Base-by-base conservation (phyloP, 1,140 invertebrate species). In the Aphelenchoides besseyi region DNA sequence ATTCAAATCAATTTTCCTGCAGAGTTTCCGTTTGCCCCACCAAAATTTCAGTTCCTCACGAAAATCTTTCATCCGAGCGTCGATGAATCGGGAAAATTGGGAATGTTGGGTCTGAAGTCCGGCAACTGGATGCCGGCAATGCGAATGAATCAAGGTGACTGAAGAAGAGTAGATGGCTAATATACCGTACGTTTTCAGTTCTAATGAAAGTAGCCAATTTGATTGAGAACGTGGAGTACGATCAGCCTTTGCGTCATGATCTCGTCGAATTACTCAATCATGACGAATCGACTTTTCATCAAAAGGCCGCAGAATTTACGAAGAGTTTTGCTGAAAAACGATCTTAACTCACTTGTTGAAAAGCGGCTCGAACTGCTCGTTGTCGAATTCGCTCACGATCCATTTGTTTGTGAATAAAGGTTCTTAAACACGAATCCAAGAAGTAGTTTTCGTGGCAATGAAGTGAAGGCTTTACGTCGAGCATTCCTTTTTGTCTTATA, bases 281-380 rank as follows among this genome's bases (percentile, higher is more conserved):
- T 86, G 94, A 97, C 86, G 89, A 89, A 79, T 96, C 95, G 87
- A 96, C 95, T 85, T 97, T 97, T 86, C 88, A 93, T 74, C 97
- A 96, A 87, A 97, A 95, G 88, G 95, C 95, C 37, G 94, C 97
- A 85, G 95, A 98, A 79, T 93, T 91, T 85, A 97, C 94, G 79
- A 94, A 96, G 88, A 97, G 97, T 86, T 90, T 94, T 86, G 91
- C 92, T 86, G 95, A 97, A 88, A 96, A 94, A 85, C 90, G 93
- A 1, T 33, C 55, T 66, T 23, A 61, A 61, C 59, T 61, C 30
- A 66, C 63, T n/a, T 66, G 36, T 23, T n/a, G 26, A 32, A 66
- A 66, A 33, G 63, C 63, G 1, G 30, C 30, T 36, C 63, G 16
- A 18, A 66, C 30, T 26, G 9, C 30, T 1, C 63, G 63, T 66